Conservation (phyloP, 1,140 invertebrate species). For the Drosophila quadrilineata region DNA sequence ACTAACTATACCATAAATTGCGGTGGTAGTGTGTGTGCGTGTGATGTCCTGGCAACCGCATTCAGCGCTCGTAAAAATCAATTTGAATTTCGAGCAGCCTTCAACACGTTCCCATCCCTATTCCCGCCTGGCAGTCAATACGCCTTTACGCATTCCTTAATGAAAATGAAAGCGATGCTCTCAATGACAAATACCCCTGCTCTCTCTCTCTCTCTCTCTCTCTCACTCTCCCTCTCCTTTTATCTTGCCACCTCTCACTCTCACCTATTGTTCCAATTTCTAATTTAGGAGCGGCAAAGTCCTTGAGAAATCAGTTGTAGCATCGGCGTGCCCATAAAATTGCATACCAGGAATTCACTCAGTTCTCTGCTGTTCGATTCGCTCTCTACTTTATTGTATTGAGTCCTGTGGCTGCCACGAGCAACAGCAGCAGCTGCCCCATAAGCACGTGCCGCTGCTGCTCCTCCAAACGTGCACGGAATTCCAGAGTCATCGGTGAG, state of each 20-base stretch:
- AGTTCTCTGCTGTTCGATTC: conserved; percentile 14
- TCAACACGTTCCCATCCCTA: conserved; percentile 11
- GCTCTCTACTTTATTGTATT: conserved; percentile 52
- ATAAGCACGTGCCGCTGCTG: conserved; percentile 54
- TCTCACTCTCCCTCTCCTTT: background rate
- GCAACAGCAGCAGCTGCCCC: conserved; percentile 41
- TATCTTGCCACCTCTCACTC: conserved; percentile 36
- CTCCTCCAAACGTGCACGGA: conserved; percentile 56
- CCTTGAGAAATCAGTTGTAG: too few species aligned
- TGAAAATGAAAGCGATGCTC: conserved; percentile 60
- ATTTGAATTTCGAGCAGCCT: conserved; percentile 51
- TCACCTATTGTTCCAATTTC: conserved; percentile 77
- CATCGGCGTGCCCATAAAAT: conserved; percentile 57
- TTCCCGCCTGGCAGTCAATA: conserved; percentile 73
- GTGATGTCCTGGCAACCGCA: conserved; percentile 40
- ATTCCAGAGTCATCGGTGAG: conserved; percentile 63
- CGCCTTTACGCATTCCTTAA: conserved; percentile 56
- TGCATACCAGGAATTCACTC: conserved; percentile 57
- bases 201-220: background rate
- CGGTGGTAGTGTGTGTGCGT: background rate
- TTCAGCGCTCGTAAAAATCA: conserved; percentile 67
- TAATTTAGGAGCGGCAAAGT: conserved; percentile 31
- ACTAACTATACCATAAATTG: background rate
- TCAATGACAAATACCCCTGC: conserved; percentile 1
- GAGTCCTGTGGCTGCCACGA: conserved; percentile 23